phyloP scores from a whole-genome alignment of 1,140 invertebrate species.

The Amphibalanus amphitrite region DNA sequence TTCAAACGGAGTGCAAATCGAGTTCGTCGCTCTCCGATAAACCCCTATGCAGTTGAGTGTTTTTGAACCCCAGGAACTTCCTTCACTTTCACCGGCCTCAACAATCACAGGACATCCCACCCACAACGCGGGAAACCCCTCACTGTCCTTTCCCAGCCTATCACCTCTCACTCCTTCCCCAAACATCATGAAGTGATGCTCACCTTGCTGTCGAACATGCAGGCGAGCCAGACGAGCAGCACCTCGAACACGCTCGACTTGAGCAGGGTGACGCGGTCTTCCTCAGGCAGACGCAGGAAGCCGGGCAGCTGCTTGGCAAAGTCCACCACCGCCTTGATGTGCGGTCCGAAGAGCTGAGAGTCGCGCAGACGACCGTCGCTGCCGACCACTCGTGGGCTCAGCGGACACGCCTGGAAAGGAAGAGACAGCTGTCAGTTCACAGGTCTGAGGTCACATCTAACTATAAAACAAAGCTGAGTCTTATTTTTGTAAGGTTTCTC shows the following conservation, averaged over 20 bases:
- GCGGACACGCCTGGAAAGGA: constrained; percentile 71
- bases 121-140: too few relatives aligned
- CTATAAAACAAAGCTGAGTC: background rate
- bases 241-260: constrained; percentile 93
- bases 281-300: constrained; percentile 80
- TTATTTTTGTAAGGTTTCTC: too few relatives aligned
- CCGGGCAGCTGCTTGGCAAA: constrained; percentile 95
- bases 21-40: too few relatives aligned
- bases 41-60: too few relatives aligned
- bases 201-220: constrained; percentile 58
- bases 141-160: too few relatives aligned
- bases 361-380: constrained; percentile 65
- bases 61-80: background rate
- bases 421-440: constrained; percentile 19
- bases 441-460: background rate
- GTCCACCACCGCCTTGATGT: constrained; percentile 89
- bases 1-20: too few relatives aligned
- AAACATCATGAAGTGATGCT: background rate
- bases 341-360: constrained; percentile 81
- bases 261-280: constrained; percentile 89
- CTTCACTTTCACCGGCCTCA: background rate
- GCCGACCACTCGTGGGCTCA: constrained; percentile 69
- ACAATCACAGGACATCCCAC: too few relatives aligned
- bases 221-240: constrained; percentile 73
- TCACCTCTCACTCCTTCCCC: too few relatives aligned